Conservation (phyloP, 2,888 invertebrate genomes). For the Lumbricus terrestris region DNA sequence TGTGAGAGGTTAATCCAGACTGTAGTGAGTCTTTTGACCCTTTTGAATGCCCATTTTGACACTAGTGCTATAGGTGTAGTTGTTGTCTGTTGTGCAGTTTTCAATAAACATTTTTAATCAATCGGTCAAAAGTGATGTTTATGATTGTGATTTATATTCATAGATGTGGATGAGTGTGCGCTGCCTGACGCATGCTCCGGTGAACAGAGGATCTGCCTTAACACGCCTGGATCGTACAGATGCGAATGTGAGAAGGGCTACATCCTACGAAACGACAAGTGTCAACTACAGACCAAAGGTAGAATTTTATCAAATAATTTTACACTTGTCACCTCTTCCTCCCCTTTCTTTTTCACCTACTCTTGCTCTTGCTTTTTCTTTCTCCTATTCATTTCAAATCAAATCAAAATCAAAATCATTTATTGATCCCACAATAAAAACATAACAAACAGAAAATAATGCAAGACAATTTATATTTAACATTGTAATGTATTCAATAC, state of each 20-base stretch:
- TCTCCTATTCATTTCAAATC: background rate
- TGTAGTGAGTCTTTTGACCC: no score
- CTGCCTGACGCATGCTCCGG: constrained; percentile 41
- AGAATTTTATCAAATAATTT: background rate
- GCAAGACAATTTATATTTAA: no score
- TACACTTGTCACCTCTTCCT: background rate
- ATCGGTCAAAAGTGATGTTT: no score
- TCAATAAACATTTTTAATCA: no score
- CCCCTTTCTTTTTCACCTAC: background rate
- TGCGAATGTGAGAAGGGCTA: constrained; percentile 47
- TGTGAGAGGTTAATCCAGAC: no score
- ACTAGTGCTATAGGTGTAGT: no score
- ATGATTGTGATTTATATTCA: constrained; percentile 12
- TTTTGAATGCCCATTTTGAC: no score
- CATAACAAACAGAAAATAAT: no score
- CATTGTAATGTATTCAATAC: no score
- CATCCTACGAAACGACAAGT: constrained; percentile 40
- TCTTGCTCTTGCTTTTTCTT: background rate
- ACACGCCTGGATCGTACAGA: constrained; percentile 46
- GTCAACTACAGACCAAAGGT: constrained; percentile 45
- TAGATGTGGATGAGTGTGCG: constrained; percentile 52
- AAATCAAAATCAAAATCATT: no score
- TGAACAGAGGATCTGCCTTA: constrained; percentile 45
- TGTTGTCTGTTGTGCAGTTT: no score
- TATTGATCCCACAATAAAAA: no score